A percentile compares a stretch with the other conserved stretches of the same genome.
phyloP scores from a whole-genome alignment of 2,888 invertebrate species.

The Portevinia maculata region DNA sequence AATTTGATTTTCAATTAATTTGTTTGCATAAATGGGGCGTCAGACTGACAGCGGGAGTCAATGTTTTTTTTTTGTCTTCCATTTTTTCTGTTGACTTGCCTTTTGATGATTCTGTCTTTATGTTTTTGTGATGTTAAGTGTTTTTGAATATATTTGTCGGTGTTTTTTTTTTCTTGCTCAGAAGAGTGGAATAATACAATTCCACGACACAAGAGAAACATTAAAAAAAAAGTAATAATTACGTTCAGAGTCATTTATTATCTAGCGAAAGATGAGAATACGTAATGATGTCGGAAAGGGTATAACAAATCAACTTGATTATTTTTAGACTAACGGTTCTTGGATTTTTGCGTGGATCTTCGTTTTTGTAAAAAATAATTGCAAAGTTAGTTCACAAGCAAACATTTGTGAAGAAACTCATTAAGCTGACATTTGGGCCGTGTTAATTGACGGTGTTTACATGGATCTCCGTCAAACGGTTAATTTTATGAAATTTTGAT shows the following conservation, averaged over 20 bases:
- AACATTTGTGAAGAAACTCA: no score
- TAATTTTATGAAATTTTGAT: no score
- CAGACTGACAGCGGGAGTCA: constrained; percentile 53
- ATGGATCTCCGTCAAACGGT: no score
- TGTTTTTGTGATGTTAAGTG: constrained; percentile 38
- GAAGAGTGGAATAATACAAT: constrained; percentile 7
- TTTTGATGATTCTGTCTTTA: constrained; percentile 19
- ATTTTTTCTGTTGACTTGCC: background rate
- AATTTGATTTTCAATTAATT: constrained; percentile 46
- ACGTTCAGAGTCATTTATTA: constrained; percentile 42
- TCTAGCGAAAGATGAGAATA: constrained; percentile 26
- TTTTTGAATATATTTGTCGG: constrained; percentile 27
- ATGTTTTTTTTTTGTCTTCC: constrained; percentile 16
- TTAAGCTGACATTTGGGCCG: no score
- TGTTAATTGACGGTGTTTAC: no score
- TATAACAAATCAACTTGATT: constrained; percentile 8
- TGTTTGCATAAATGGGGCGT: constrained; percentile 62
- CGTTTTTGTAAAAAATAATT: background rate
- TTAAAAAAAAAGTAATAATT: constrained; percentile 37
- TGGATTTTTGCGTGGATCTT: background rate
- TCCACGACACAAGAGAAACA: constrained; percentile 2
- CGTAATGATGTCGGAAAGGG: constrained; percentile 40
- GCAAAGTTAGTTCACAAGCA: no score
- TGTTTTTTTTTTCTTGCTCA: background rate
- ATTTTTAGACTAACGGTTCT: constrained; percentile 6